These are phyloP conservation scores for Ptilonorhynchus violaceus DNA, from an alignment of 2,113 vertebrate genomes.

Conservation along the genomic window DNA sequence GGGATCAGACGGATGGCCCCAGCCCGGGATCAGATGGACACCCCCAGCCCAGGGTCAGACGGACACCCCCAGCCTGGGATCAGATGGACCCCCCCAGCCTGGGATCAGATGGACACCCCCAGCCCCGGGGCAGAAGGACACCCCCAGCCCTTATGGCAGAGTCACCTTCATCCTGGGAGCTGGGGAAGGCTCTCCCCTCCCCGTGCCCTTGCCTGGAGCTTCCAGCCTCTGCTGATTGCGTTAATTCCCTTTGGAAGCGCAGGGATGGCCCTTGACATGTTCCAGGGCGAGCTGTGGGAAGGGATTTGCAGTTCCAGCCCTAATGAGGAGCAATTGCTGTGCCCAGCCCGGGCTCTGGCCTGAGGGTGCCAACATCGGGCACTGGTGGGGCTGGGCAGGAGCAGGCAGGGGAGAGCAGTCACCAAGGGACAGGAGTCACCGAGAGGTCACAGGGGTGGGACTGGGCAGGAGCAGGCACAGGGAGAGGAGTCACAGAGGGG, in stretches of 20 bases:
- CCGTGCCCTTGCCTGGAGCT: neutral
- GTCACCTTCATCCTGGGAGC: neutral
- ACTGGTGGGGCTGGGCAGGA: no score
- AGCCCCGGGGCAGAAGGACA: no score
- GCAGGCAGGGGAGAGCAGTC: no score
- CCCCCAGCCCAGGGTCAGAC: no score
- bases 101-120: no score
- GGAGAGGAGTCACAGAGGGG: neutral
- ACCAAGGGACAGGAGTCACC: neutral
- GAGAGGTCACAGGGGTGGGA: neutral
- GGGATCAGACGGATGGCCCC: no score
- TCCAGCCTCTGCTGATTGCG: neutral
- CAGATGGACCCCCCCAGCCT: no score
- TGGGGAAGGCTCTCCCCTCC: neutral
- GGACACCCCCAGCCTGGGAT: no score
- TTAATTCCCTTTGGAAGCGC: neutral
- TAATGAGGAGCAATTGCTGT: slow-evolving; percentile 9
- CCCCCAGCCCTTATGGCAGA: neutral
- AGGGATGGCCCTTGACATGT: neutral
- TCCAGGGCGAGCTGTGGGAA: neutral
- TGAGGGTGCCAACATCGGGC: neutral
- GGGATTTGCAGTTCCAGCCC: neutral
- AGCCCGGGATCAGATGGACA: no score
- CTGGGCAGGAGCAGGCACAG: neutral
- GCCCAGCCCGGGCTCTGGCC: neutral